Conservation (phyloP, 1,140 invertebrate species). For the Heterodera schachtii region DNA sequence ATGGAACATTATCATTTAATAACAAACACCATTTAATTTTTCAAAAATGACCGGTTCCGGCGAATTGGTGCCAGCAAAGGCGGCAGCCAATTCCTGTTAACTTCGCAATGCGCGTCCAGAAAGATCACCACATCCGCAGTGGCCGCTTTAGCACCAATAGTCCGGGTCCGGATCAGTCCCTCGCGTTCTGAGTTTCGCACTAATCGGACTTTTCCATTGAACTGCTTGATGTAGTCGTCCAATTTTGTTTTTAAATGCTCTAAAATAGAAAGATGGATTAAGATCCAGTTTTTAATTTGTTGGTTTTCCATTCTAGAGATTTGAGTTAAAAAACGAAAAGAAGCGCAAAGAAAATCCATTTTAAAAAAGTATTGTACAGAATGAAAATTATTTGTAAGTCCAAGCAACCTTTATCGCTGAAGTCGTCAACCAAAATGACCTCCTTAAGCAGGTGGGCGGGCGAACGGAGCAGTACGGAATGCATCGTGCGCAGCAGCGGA, state of each 20-base stretch:
- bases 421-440: constrained; percentile 96
- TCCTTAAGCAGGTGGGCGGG: constrained; percentile 88
- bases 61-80: constrained; percentile 91
- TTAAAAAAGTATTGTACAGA: no score
- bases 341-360: no score
- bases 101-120: constrained; percentile 84
- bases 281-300: not conserved
- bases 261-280: constrained; percentile 61
- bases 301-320: no score
- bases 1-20: not conserved
- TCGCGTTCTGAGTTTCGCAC: constrained; percentile 83
- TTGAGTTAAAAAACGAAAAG: no score
- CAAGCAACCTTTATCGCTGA: constrained; percentile 82
- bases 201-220: constrained; percentile 83
- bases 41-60: constrained; percentile 73
- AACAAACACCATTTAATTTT: no score
- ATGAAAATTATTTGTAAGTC: not conserved
- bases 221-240: constrained; percentile 84
- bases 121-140: constrained; percentile 95
- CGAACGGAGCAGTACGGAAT: constrained; percentile 88
- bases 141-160: constrained; percentile 87
- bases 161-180: constrained; percentile 86
- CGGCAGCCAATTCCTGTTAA: constrained; percentile 92
- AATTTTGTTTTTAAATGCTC: constrained; percentile 84
- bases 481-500: constrained; percentile 90